These are phyloP conservation scores for Bellardia bayeri DNA, from an alignment of 2,888 invertebrate species.

Conservation along the genomic window DNA sequence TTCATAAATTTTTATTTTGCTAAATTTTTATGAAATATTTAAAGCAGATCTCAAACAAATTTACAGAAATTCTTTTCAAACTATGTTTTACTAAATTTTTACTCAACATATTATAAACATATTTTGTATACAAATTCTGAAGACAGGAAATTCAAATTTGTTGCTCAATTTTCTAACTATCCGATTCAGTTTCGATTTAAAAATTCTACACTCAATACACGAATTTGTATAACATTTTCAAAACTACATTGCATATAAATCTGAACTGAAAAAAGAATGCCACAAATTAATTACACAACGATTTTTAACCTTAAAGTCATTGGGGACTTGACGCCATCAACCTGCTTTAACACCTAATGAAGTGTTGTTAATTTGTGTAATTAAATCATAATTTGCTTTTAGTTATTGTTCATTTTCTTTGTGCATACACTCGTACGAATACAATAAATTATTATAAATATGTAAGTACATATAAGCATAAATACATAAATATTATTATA, in stretches of 20 bases:
- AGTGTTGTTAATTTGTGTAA: conserved; percentile 64
- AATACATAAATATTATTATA: not conserved
- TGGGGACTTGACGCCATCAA: conserved; percentile 15
- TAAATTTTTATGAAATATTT: too few species aligned
- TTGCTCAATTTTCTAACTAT: too few species aligned
- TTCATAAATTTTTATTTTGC: too few species aligned
- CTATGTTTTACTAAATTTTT: too few species aligned
- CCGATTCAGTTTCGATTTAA: too few species aligned
- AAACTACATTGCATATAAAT: not conserved
- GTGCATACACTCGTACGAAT: not conserved
- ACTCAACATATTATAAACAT: too few species aligned
- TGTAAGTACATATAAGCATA: not conserved
- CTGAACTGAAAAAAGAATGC: not conserved
- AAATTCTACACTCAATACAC: too few species aligned
- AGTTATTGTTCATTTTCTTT: conserved; percentile 3
- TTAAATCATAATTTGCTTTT: conserved; percentile 50
- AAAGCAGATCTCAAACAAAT: too few species aligned
- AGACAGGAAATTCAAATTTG: too few species aligned
- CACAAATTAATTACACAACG: conserved; percentile 3
- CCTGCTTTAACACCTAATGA: conserved; percentile 52
- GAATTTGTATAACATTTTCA: too few species aligned
- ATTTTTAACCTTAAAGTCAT: conserved; percentile 27
- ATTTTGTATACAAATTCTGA: too few species aligned
- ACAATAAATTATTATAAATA: not conserved
- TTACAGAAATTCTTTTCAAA: too few species aligned